These are phyloP conservation scores for Artemisiospiza belli DNA, from an alignment of 2,113 vertebrate genomes.

Conservation along the genomic window DNA sequence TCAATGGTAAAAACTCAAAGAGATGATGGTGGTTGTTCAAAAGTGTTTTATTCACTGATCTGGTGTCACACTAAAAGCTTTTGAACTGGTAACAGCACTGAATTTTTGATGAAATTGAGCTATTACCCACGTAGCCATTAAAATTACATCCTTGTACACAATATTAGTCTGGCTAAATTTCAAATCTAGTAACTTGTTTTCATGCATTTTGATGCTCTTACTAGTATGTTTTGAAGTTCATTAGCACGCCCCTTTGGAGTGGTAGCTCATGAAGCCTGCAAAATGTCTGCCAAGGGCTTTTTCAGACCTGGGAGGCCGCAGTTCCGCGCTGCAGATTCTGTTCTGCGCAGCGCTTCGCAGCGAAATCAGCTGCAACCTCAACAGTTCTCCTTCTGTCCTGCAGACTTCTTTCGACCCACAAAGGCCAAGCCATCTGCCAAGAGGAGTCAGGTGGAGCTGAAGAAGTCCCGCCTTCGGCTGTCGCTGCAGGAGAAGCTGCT, in stretches of 20 bases:
- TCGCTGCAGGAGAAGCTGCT: constrained; percentile 94
- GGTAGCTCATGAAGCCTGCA: not conserved
- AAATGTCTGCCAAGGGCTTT: not conserved
- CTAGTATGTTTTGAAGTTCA: not conserved
- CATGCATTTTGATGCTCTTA: rapidly evolving
- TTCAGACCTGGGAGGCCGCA: not conserved
- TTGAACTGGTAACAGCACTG: not conserved
- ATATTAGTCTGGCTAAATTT: not conserved
- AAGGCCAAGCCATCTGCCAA: constrained; percentile 73
- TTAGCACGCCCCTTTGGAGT: not conserved
- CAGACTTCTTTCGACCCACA: constrained; percentile 70
- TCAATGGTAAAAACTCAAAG: not conserved
- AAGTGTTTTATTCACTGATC: not conserved
- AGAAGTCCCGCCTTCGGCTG: constrained; percentile 88
- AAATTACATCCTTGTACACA: not conserved
- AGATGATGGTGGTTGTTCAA: not conserved
- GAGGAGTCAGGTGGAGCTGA: constrained; percentile 83
- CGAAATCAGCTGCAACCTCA: not conserved
- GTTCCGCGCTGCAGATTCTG: rapidly evolving
- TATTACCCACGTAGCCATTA: not conserved
- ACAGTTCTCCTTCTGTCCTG: constrained; percentile 42
- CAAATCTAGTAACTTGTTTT: not conserved
- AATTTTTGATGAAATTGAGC: not conserved
- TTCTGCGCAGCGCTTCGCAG: not conserved
- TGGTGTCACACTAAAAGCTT: not conserved